Base-by-base conservation (phyloP, 2,888 invertebrate genomes). In the Nemoura dubitans region DNA sequence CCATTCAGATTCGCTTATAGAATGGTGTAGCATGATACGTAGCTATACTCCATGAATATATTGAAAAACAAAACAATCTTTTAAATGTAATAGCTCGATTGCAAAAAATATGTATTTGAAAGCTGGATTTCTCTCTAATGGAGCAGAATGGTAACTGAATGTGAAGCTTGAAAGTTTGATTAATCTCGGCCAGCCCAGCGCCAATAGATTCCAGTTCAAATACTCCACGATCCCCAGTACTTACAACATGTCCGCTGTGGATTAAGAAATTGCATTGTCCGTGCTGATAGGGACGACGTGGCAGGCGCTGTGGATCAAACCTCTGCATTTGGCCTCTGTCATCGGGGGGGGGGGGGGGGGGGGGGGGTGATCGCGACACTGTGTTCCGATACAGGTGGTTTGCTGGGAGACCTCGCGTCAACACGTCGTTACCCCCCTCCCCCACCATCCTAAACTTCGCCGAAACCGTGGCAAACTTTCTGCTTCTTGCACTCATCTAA, bases 341-440 rank as follows among this genome's bases (percentile, higher is more conserved):
- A 1, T 59, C 59, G 21, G 1, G 59, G 59, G 16, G 59, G 3
- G 10, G 21, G 59, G 3, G 3, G 2, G 59, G 59, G 59, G 21
- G 59, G 59, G 21, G 21, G 2, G 2, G 59, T 1, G 59, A 21
- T 59, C 21, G 21, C 2, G 59, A 21, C 59, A 59, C 59, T 1
- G 59, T 59, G 59, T 3, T 0, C 21, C 81, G 81, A 81, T 81
- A 81, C 81, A 81, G 81, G 81, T 81, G 81, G 81, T 81, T 81
- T 14, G n/a, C 81, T 30, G 14, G 6, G 21, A 5, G 26, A 29
- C 10, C 25, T 78, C 27, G 0, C 81, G 30, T 81, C 81, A 30
- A 2, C 30, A 7, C 78, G 27, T 10, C 25, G n/a, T n/a, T n/a
- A n/a, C 10, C 26, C 16, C 59, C 59, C 59, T 10, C 36, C 36